These are phyloP conservation scores for Phaedon cochleariae DNA, from an alignment of 2,888 invertebrate genomes.

Conservation along the genomic window DNA sequence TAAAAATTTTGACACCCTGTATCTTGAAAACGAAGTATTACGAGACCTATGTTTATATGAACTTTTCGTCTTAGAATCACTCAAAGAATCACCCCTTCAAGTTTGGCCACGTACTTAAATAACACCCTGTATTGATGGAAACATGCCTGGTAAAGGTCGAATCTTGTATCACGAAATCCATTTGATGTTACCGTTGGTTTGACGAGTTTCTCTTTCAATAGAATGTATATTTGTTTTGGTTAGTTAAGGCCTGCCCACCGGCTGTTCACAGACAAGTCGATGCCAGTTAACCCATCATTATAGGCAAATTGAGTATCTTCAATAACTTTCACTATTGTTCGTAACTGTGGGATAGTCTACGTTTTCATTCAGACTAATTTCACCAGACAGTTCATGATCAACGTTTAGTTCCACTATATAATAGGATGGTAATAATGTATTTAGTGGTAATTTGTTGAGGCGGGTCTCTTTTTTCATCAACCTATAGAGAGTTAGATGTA, in stretches of 20 bases:
- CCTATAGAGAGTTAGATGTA: too few relatives aligned
- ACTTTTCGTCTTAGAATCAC: too few relatives aligned
- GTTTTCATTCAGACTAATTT: neutral
- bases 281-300: neutral
- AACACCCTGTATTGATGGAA: neutral
- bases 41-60: too few relatives aligned
- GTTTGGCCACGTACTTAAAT: too few relatives aligned
- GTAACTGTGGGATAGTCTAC: neutral
- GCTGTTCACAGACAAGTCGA: neutral
- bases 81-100: too few relatives aligned
- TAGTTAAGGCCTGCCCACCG: neutral
- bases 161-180: neutral
- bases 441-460: too few relatives aligned
- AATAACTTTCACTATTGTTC: neutral
- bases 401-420: too few relatives aligned
- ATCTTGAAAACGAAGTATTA: too few relatives aligned
- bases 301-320: neutral
- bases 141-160: neutral
- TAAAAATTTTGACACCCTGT: too few relatives aligned
- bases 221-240: neutral
- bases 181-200: neutral
- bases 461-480: too few relatives aligned
- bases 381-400: neutral
- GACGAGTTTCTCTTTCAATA: conserved; percentile 1
- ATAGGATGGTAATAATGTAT: too few relatives aligned